phyloP scores from a whole-genome alignment of 2,113 vertebrate genomes.

The Trematomus loennbergii region DNA sequence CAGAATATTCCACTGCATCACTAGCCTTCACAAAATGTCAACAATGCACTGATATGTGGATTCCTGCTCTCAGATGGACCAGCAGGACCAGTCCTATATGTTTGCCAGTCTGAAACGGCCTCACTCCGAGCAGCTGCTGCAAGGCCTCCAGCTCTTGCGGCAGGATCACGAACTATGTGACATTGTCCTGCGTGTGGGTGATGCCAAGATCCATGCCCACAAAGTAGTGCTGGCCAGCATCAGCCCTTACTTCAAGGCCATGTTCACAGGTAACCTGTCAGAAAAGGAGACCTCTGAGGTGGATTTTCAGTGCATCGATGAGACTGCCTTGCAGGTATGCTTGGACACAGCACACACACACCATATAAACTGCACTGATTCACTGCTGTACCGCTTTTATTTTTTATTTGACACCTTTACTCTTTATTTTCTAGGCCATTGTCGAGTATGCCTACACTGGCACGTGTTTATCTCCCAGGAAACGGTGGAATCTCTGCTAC shows the following conservation, averaged over 20 bases:
- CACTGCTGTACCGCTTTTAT: neutral
- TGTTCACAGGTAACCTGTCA: conserved; percentile 97
- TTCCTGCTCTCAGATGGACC: conserved; percentile 91
- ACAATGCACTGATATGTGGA: conserved; percentile 34
- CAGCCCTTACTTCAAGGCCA: conserved; percentile 99
- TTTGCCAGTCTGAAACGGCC: conserved; percentile 96
- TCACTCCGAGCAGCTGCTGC: conserved; percentile 97
- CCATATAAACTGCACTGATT: neutral
- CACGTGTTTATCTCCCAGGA: conserved; percentile 97
- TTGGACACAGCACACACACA: neutral
- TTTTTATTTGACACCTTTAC: conserved; percentile 27
- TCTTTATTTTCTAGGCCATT: conserved; percentile 87
- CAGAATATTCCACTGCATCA: neutral
- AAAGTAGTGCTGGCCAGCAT: conserved; percentile 98
- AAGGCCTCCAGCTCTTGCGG: conserved; percentile 96
- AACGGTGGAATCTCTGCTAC: conserved; percentile 96
- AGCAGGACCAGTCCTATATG: conserved; percentile 94
- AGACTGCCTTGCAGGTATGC: conserved; percentile 91
- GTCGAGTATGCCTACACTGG: conserved; percentile 98
- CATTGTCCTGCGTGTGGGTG: conserved; percentile 94
- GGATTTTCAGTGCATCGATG: conserved; percentile 96
- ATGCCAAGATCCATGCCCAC: conserved; percentile 97
- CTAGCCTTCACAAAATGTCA: conserved; percentile 3
- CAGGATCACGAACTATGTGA: conserved; percentile 98
- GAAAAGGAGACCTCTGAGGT: conserved; percentile 98